Base-by-base conservation (phyloP, 2,113 vertebrate species). In the Amphilophus citrinellus region DNA sequence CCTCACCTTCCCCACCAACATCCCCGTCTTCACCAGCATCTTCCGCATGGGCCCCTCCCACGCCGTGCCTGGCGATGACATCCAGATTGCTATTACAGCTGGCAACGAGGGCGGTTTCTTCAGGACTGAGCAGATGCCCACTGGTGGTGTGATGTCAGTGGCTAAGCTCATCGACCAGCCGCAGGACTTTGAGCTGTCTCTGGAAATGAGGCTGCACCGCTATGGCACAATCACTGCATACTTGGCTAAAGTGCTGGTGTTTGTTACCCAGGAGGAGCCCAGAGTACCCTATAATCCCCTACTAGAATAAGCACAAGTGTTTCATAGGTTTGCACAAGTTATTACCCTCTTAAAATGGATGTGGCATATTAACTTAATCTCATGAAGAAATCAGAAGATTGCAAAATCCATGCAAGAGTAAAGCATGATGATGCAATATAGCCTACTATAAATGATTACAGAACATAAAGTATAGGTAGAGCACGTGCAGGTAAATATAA, bases 11-110 rank as follows among this genome's bases (percentile, higher is more conserved):
- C 98, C 98, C 83, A 97, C 97, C 98, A 98, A 98, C 97, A 97
- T 98, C 87, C 98, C 97, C 87, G 96, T 96, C 91, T 97, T 97
- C 93, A 97, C 97, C 94, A 96, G 97, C 94, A 96, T 99, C 95
- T 99, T 99, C 97, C 98, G 97, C 96, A 99, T 99, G 97, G 97
- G 98, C 91, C 98, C 98, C 80, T 97, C 97, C 94, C 97, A 90
- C 92, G 92, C 93, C 32, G 93, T 96, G 93, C 91, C 95, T 3
- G 97, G 97, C 87, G 98, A 99, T 93, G 96, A 96, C 95, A 95
- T 99, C 95, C 96, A 96, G 94, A 95, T 98, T 89, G 95, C 96
- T 94, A 98, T 99, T 95, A 96, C 95, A 80, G 90, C 95, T 7
- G 98, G 98, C 91, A 98, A 99, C 87, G 96, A 98, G 88, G 97